Evolutionary conservation across 2,797 vertebrate species (phyloP).

Genomic region (Paguma larvata): DNA sequence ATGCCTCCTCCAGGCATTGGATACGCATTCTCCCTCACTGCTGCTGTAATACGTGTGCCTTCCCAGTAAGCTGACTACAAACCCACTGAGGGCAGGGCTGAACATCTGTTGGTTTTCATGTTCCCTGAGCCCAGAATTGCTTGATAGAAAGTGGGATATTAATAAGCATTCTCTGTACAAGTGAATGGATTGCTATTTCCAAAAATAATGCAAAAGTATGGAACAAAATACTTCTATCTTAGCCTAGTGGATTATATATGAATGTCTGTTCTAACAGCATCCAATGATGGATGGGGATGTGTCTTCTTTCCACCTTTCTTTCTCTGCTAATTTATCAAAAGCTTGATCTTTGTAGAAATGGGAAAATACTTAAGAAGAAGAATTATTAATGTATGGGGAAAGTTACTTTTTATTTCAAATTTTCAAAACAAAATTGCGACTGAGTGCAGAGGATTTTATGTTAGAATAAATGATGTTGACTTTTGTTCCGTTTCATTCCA

Average conservation of each 20-base stretch:
- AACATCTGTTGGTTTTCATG: not conserved
- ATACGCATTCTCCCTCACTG: not conserved
- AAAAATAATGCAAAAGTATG: not conserved
- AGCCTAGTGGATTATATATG: not conserved
- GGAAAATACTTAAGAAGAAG: slow-evolving; percentile 33
- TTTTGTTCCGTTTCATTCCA: not conserved
- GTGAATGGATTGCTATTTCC: slow-evolving; percentile 23
- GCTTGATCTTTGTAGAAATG: slow-evolving; percentile 46
- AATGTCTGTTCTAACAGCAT: not conserved
- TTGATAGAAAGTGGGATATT: slow-evolving; percentile 10
- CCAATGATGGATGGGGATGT: not conserved
- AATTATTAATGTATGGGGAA: slow-evolving; percentile 10
- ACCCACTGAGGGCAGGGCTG: not conserved
- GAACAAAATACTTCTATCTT: not conserved
- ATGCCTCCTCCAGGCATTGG: not conserved
- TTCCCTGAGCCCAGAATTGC: slow-evolving; percentile 2
- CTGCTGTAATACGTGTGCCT: not conserved
- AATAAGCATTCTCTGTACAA: slow-evolving; percentile 4
- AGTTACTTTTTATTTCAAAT: slow-evolving; percentile 39
- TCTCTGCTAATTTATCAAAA: slow-evolving; percentile 27
- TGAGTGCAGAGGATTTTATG: not conserved
- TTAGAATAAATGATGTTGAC: not conserved
- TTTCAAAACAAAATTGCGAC: not conserved
- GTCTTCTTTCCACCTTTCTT: slow-evolving; percentile 10
- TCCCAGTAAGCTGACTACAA: not conserved